These are phyloP conservation scores for Eubasilissa regina DNA, from an alignment of 1,140 invertebrate species.

Conservation along the genomic window DNA sequence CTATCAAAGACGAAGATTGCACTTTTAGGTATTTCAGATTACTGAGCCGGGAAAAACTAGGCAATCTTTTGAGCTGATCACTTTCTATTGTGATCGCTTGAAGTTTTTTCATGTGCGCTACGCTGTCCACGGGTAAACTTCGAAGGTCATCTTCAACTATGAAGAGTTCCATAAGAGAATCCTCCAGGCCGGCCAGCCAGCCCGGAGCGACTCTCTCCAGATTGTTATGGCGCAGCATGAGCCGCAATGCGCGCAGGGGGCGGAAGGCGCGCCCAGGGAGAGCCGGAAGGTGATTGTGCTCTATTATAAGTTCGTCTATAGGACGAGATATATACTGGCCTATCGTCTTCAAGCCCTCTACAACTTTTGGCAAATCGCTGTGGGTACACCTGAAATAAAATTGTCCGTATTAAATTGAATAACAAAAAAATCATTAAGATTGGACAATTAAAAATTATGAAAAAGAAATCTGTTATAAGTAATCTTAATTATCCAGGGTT, in stretches of 20 bases:
- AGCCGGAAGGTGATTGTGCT: slow-evolving; percentile 88
- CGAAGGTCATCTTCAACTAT: slow-evolving; percentile 87
- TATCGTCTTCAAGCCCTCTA: slow-evolving; percentile 81
- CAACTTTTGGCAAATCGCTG: slow-evolving; percentile 83
- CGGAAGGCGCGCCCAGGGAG: slow-evolving; percentile 85
- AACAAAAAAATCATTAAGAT: slow-evolving; percentile 13
- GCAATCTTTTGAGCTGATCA: slow-evolving; percentile 80
- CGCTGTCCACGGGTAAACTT: slow-evolving; percentile 83
- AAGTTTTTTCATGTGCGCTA: slow-evolving; percentile 81
- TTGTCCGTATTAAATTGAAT: too few relatives aligned
- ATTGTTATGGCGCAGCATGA: slow-evolving; percentile 88
- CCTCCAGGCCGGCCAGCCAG: slow-evolving; percentile 85
- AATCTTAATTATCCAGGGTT: too few relatives aligned
- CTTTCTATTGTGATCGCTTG: slow-evolving; percentile 88
- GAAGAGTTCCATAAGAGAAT: slow-evolving; percentile 84
- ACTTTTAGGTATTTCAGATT: slow-evolving; percentile 79
- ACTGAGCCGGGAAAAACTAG: slow-evolving; percentile 77
- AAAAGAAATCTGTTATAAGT: too few relatives aligned
- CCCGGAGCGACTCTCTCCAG: slow-evolving; percentile 86
- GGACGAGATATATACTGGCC: slow-evolving; percentile 79
- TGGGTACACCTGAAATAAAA: slow-evolving; percentile 85
- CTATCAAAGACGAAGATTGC: slow-evolving; percentile 79
- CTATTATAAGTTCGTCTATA: slow-evolving; percentile 88
- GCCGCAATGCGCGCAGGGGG: slow-evolving; percentile 80
- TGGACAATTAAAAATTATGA: neutral